Conservation (phyloP, 2,113 vertebrate genomes). For the Microtus oregoni region DNA sequence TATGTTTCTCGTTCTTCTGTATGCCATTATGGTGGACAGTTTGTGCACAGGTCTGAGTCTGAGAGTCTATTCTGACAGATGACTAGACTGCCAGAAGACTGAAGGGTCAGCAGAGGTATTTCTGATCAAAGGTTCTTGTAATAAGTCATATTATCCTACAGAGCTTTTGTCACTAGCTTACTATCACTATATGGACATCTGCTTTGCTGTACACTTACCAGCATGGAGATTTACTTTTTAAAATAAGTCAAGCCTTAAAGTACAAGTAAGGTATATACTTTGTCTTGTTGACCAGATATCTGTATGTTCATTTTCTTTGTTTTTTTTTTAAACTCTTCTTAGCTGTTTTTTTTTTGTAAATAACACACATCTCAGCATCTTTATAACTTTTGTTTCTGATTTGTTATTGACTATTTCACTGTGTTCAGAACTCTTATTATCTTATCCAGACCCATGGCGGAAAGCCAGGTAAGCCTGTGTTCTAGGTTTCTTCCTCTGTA, state of each 20-base stretch:
- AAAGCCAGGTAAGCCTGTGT: background rate
- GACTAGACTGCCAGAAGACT: slow-evolving; percentile 24
- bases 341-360: slow-evolving; percentile 32
- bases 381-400: background rate
- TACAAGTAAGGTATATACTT: background rate
- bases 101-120: background rate
- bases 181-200: background rate
- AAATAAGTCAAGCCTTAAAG: slow-evolving; percentile 12
- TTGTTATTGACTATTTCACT: background rate
- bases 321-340: background rate
- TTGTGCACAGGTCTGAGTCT: background rate
- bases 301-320: slow-evolving; percentile 2
- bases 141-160: background rate
- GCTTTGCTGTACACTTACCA: slow-evolving; percentile 6
- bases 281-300: slow-evolving; percentile 16
- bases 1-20: slow-evolving; percentile 13
- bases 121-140: slow-evolving; percentile 39
- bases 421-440: background rate
- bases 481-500: background rate
- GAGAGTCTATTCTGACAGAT: background rate
- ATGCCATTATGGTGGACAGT: slow-evolving; percentile 35
- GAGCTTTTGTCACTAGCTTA: slow-evolving; percentile 10
- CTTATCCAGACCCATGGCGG: background rate
- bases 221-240: slow-evolving; percentile 42
- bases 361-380: background rate